A percentile compares a stretch with the other conserved stretches of the same genome.
Evolutionary conservation across 2,113 vertebrate species (phyloP).

Genomic region (Nesoenas mayeri): DNA sequence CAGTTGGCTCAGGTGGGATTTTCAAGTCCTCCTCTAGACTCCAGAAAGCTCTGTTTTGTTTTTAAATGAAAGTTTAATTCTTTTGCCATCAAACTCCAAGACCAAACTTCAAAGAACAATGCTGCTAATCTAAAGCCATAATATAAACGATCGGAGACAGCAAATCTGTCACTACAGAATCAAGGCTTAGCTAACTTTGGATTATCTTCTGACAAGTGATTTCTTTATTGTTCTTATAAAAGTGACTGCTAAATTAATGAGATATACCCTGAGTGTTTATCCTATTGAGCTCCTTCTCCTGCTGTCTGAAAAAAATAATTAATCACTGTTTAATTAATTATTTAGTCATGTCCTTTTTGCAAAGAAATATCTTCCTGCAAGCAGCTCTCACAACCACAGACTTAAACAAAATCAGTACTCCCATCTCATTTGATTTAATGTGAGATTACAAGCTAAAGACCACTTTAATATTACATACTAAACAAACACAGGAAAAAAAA

Average conservation of each 20-base stretch:
- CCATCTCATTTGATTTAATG: conserved; percentile 19
- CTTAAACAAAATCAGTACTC: conserved; percentile 21
- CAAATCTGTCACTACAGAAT: neutral
- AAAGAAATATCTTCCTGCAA: conserved; percentile 20
- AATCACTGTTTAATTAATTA: conserved; percentile 52
- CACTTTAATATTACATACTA: conserved; percentile 37
- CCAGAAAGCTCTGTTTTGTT: neutral
- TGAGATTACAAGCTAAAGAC: conserved; percentile 38
- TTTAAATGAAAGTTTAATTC: conserved; percentile 1
- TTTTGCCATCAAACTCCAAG: neutral
- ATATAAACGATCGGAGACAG: neutral
- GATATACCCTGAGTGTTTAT: conserved; percentile 32
- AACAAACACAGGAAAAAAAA: conserved; percentile 9
- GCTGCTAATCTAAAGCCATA: conserved; percentile 17
- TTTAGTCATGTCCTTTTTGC: conserved; percentile 15
- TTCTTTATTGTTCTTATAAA: conserved; percentile 48
- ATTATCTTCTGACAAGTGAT: conserved; percentile 37
- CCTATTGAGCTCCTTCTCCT: neutral
- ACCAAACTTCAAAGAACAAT: conserved; percentile 4
- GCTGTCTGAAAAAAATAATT: neutral
- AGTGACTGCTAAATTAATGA: conserved; percentile 54
- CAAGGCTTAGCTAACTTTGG: neutral
- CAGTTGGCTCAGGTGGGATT: neutral
- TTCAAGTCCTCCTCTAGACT: neutral
- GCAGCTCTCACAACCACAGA: accelerated